Conservation (phyloP, 2,888 invertebrate genomes). For the Drosophila rellima region DNA sequence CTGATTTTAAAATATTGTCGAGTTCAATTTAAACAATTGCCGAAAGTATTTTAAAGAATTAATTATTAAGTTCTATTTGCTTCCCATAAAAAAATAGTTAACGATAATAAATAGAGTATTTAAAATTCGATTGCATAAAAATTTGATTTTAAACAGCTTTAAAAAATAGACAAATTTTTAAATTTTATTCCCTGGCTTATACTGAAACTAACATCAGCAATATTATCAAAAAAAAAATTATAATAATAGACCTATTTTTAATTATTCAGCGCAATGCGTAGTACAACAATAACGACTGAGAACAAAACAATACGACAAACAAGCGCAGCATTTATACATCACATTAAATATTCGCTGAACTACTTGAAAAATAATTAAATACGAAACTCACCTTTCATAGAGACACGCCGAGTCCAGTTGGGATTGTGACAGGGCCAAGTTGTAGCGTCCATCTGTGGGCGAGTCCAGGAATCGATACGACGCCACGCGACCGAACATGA, state of each 20-base stretch:
- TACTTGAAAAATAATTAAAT: neutral
- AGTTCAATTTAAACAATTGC: neutral
- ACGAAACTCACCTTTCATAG: constrained; percentile 91
- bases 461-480: constrained; percentile 95
- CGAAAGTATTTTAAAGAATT: neutral
- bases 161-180: neutral
- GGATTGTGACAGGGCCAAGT: constrained; percentile 91
- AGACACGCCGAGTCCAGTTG: constrained; percentile 91
- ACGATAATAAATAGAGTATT: too few relatives aligned
- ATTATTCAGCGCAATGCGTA: neutral
- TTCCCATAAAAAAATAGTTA: too few relatives aligned
- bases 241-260: neutral
- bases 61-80: too few relatives aligned
- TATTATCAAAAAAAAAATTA: neutral
- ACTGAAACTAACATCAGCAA: neutral
- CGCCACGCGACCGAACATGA: constrained; percentile 94
- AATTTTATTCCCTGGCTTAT: too few relatives aligned
- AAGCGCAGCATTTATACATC: constrained; percentile 24
- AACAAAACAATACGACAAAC: neutral
- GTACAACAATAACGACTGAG: neutral
- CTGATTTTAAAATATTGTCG: neutral
- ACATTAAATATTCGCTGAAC: neutral
- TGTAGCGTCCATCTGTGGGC: constrained; percentile 91
- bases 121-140: too few relatives aligned
- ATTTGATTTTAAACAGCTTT: too few relatives aligned